phyloP scores from a whole-genome alignment of 1,140 invertebrate genomes.

The Brachionus rotundiformis region DNA sequence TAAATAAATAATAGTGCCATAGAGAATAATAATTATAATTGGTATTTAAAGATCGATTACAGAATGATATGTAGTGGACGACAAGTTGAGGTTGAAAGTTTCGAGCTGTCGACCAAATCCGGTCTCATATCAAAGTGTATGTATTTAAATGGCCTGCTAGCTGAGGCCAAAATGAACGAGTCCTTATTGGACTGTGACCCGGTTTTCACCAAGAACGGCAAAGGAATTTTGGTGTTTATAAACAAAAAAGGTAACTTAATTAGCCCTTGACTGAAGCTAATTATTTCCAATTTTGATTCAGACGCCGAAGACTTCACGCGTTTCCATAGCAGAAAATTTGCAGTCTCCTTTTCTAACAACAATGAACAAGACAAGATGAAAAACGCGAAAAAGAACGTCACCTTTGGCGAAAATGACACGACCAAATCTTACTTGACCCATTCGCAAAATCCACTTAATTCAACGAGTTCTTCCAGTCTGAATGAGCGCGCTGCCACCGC shows the following conservation, averaged over 20 bases:
- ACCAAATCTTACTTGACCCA: background rate
- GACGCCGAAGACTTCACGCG: conserved; percentile 40
- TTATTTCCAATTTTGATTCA: background rate
- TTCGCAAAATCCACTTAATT: background rate
- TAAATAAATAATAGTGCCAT: background rate
- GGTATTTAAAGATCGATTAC: conserved; percentile 41
- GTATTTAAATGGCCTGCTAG: conserved; percentile 11
- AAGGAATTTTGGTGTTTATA: conserved; percentile 40
- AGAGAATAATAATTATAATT: background rate
- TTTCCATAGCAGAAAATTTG: conserved; percentile 36
- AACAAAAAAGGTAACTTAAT: conserved; percentile 21
- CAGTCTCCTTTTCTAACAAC: background rate
- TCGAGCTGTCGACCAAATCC: conserved; percentile 43
- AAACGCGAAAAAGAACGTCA: conserved; percentile 48
- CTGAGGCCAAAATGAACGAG: conserved; percentile 37
- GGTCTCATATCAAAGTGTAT: conserved; percentile 50
- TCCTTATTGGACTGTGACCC: conserved; percentile 25
- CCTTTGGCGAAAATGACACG: conserved; percentile 7
- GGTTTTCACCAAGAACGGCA: conserved; percentile 36
- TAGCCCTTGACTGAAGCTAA: background rate
- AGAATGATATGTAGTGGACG: conserved; percentile 52
- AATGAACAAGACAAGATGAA: background rate
- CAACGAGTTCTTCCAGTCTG: background rate
- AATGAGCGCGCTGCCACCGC: background rate
- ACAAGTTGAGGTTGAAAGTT: conserved; percentile 51